Evolutionary conservation across 1,140 invertebrate genomes (phyloP), one percentile per base, ranked within the genome.

Genomic region (Ladona fulva): DNA sequence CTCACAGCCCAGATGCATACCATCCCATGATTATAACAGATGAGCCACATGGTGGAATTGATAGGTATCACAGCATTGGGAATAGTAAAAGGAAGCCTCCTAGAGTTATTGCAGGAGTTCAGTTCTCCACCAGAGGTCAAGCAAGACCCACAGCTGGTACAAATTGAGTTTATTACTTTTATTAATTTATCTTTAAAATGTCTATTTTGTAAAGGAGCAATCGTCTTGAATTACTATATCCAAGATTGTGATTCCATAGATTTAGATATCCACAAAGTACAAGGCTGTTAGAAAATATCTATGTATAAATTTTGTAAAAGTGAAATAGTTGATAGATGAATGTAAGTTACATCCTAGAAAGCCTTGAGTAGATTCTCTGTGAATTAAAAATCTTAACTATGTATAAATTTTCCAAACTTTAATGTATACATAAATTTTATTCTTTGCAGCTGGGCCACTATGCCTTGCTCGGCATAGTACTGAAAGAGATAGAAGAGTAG

Each of bases 11-110:
- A 0, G 90, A 93, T 75, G 89, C 91, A 82, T 97, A 97, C 85
- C 96, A 98, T 88, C 96, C 96, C 10, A 86, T 98, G 44, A 95
- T 98, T 74, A 93, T 98, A 78, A 96, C 95, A 3, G 92, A 94
- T 82, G 94, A 96, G 83, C 90, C 92, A 0, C 89, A 91, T 80
- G 95, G 95, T 73, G 95, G 94, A 0, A 93, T 92, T 78, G 93
- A 94, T 81, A 87, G 90, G 42, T 19, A 66, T 66, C 52, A 66
- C 14, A 66, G n/a, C n/a, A 85, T 94, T 0, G 89, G 87, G 22
- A 92, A 94, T 82, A 88, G 87, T 5, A 91, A 92, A 42, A 91
- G 93, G 83, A 90, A 89, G 75, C 88, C 89, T 80, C 89, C 94
- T 78, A 86, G 92, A 77, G 92, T 96, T n/a, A 85, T 96, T 42